These are phyloP conservation scores for Lampropteryx suffumata DNA, from an alignment of 2,888 invertebrate genomes.

Conservation along the genomic window DNA sequence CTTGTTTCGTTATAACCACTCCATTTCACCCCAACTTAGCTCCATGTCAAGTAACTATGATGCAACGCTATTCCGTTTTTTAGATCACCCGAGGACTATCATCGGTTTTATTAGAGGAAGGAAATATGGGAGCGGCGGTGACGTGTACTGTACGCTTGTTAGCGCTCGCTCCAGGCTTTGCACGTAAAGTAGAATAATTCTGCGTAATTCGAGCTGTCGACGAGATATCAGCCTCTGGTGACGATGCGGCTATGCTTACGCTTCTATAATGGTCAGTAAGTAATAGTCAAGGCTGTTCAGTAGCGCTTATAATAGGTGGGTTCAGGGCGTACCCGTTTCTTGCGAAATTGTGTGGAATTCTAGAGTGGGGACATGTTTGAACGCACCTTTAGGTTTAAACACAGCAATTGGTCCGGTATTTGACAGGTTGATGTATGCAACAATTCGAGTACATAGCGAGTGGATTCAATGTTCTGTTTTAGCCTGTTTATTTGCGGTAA, in stretches of 20 bases:
- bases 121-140: slow-evolving; percentile 65
- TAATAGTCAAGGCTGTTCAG: slow-evolving; percentile 77
- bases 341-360: slow-evolving; percentile 69
- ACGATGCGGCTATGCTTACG: slow-evolving; percentile 59
- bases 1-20: too few species aligned
- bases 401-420: slow-evolving; percentile 74
- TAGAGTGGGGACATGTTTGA: slow-evolving; percentile 63
- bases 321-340: slow-evolving; percentile 62
- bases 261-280: slow-evolving; percentile 61
- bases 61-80: slow-evolving; percentile 62
- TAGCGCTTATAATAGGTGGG: slow-evolving; percentile 75
- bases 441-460: slow-evolving; percentile 42
- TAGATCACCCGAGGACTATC: slow-evolving; percentile 63
- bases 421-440: slow-evolving; percentile 75
- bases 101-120: slow-evolving; percentile 67
- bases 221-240: slow-evolving; percentile 71
- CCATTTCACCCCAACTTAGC: slow-evolving; percentile 32
- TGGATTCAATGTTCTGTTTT: slow-evolving; percentile 17
- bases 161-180: slow-evolving; percentile 57
- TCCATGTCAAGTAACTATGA: slow-evolving; percentile 39
- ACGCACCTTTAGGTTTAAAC: slow-evolving; percentile 62
- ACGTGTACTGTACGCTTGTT: slow-evolving; percentile 64
- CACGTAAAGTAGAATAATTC: slow-evolving; percentile 70
- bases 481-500: slow-evolving; percentile 37
- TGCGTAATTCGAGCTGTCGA: slow-evolving; percentile 73